phyloP scores from a whole-genome alignment of 2,113 vertebrate genomes.

The Crotalus viridis region DNA sequence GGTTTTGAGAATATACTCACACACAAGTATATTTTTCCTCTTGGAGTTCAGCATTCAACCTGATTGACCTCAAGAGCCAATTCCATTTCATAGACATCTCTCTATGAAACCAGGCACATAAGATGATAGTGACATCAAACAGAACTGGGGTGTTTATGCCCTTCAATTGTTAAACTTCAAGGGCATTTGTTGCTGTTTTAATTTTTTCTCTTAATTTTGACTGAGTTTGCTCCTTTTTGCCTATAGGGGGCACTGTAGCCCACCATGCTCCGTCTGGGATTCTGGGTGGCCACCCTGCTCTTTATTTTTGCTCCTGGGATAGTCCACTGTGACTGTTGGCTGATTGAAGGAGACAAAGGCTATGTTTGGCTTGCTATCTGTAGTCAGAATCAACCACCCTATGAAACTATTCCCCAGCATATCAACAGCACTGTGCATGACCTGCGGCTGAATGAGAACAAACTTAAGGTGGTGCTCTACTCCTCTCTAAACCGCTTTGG shows the following conservation, averaged over 20 bases:
- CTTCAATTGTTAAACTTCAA: constrained; percentile 50
- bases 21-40: not conserved
- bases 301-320: constrained; percentile 73
- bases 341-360: constrained; percentile 97
- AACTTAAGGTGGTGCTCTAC: constrained; percentile 93
- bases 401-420: constrained; percentile 96
- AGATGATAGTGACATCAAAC: constrained; percentile 56
- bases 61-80: constrained; percentile 31
- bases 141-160: constrained; percentile 61
- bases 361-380: constrained; percentile 99
- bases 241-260: constrained; percentile 44
- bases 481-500: constrained; percentile 94
- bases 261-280: constrained; percentile 74
- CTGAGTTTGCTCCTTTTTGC: not conserved
- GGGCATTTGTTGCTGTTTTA: not conserved
- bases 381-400: constrained; percentile 98
- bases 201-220: not conserved
- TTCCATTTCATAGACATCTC: not conserved
- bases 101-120: constrained; percentile 32
- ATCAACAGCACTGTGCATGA: constrained; percentile 99
- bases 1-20: constrained; percentile 45
- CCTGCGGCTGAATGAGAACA: constrained; percentile 95
- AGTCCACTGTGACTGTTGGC: constrained; percentile 90
- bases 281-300: constrained; percentile 69
- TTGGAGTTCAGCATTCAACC: not conserved